Percentiles rank a stretch among this genome's conserved stretches.
Conservation (phyloP, 2,797 vertebrate species). For the Rhyacichthys aspro region DNA sequence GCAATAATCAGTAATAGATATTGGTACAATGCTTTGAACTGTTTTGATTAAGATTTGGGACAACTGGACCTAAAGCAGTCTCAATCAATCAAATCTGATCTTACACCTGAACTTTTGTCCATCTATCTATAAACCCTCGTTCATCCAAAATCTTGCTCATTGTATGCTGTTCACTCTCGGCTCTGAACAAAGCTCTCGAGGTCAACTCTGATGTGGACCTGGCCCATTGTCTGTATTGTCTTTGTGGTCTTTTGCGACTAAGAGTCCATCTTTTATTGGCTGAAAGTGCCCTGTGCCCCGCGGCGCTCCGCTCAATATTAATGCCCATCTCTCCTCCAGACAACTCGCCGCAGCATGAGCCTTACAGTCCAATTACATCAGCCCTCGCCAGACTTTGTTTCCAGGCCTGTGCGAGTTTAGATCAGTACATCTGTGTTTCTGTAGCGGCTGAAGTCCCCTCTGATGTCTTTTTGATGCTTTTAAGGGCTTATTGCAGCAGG, state of each 20-base stretch:
- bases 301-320: slow-evolving; percentile 46
- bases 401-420: slow-evolving; percentile 16
- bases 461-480: slow-evolving; percentile 58
- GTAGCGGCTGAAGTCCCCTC: slow-evolving; percentile 24
- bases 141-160: background rate
- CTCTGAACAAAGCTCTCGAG: slow-evolving; percentile 13
- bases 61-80: too few species aligned
- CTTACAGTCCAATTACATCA: slow-evolving; percentile 73
- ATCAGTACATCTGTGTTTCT: slow-evolving; percentile 29
- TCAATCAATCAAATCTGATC: background rate
- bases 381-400: slow-evolving; percentile 49
- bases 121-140: too few species aligned
- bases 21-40: too few species aligned
- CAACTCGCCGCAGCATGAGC: slow-evolving; percentile 26
- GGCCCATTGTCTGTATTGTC: slow-evolving; percentile 24
- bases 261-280: slow-evolving; percentile 10
- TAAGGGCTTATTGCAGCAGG: slow-evolving; percentile 35
- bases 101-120: too few species aligned
- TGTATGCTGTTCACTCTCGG: background rate
- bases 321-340: slow-evolving; percentile 35
- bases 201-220: background rate
- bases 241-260: slow-evolving; percentile 5
- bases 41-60: too few species aligned
- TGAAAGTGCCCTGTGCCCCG: slow-evolving; percentile 25
- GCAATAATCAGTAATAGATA: too few species aligned